phyloP scores from a whole-genome alignment of 2,113 vertebrate species.

The Ictalurus furcatus region DNA sequence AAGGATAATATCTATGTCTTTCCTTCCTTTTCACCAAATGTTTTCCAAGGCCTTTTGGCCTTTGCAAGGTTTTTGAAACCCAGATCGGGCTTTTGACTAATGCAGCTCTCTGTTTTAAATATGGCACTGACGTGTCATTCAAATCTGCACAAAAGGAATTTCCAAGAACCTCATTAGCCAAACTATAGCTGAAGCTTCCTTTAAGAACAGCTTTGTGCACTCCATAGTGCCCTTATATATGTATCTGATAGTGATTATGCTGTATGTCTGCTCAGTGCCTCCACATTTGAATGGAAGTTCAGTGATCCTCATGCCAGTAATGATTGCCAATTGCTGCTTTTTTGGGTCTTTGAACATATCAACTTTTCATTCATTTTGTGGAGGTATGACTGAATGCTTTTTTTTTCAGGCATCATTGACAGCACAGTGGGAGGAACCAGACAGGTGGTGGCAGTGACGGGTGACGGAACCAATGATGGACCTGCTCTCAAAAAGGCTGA shows the following conservation, averaged over 20 bases:
- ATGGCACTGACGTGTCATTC: background rate
- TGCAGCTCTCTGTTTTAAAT: background rate
- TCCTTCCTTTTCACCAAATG: background rate
- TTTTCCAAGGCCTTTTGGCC: background rate
- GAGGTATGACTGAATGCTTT: conserved; percentile 15
- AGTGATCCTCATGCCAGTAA: background rate
- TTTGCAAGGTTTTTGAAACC: background rate
- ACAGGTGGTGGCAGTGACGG: conserved; percentile 96
- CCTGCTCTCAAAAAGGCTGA: conserved; percentile 97
- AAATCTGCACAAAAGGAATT: background rate
- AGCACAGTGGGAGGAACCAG: conserved; percentile 87
- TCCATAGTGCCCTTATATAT: background rate
- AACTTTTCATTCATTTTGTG: background rate
- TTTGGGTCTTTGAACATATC: background rate
- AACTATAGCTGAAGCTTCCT: background rate
- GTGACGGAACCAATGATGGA: conserved; percentile 95
- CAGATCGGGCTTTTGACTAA: background rate
- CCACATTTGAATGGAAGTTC: background rate
- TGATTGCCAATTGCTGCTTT: background rate
- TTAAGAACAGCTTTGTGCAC: background rate
- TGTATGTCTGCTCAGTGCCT: background rate
- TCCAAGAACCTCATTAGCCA: conserved; percentile 12
- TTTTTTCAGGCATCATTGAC: conserved; percentile 90
- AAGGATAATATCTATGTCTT: background rate
- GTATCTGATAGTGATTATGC: background rate